Conservation (phyloP, 2,113 vertebrate species). For the Silurus glanis region DNA sequence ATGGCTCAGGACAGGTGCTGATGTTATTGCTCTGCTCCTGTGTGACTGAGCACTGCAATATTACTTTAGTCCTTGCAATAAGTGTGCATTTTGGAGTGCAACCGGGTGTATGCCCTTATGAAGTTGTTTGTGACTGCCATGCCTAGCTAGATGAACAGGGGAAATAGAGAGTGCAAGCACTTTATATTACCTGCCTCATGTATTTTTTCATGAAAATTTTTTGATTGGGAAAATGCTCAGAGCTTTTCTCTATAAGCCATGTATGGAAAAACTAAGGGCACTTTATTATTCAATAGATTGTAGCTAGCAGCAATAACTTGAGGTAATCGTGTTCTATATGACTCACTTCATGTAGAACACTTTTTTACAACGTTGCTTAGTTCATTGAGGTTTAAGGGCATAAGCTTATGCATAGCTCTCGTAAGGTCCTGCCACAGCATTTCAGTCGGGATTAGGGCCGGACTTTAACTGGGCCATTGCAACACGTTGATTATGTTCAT, state of each 20-base stretch:
- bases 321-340: too few relatives aligned
- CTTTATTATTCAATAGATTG: too few relatives aligned
- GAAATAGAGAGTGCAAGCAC: neutral
- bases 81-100: neutral
- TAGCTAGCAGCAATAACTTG: too few relatives aligned
- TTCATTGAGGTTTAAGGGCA: too few relatives aligned
- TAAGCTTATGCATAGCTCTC: too few relatives aligned
- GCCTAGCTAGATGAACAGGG: neutral
- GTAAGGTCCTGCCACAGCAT: too few relatives aligned
- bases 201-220: neutral
- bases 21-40: conserved; percentile 47
- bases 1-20: conserved; percentile 21
- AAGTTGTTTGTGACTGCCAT: neutral
- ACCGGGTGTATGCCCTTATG: conserved; percentile 7
- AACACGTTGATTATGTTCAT: too few relatives aligned
- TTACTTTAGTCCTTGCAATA: conserved; percentile 20
- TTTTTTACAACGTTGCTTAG: too few relatives aligned
- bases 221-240: neutral
- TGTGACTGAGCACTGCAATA: conserved; percentile 25
- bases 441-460: too few relatives aligned
- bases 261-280: too few relatives aligned
- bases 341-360: too few relatives aligned
- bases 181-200: conserved; percentile 1
- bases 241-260: neutral
- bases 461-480: too few relatives aligned